Evolutionary conservation across 2,113 vertebrate genomes (phyloP).

Genomic region (Amphiprion ocellaris): DNA sequence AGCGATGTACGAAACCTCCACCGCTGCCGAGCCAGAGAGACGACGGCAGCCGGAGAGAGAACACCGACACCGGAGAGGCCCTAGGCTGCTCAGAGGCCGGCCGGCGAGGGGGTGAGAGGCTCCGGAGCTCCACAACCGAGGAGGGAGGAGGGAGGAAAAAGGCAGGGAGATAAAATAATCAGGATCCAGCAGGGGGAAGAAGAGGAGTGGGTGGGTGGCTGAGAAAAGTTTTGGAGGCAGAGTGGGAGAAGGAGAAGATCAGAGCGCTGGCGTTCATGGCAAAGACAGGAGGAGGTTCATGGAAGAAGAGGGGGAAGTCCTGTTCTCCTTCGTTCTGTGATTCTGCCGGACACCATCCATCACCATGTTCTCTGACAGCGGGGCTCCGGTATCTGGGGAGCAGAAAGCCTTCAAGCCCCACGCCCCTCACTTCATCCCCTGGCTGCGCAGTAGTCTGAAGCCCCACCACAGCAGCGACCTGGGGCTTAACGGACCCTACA

Average conservation of each 20-base stretch:
- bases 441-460: slow-evolving; percentile 80
- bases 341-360: slow-evolving; percentile 65
- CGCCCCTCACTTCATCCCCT: slow-evolving; percentile 78
- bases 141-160: slow-evolving; percentile 54
- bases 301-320: slow-evolving; percentile 76
- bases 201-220: slow-evolving; percentile 47
- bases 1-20: slow-evolving; percentile 73
- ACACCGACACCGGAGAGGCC: slow-evolving; percentile 57
- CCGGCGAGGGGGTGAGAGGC: slow-evolving; percentile 59
- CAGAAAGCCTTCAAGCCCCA: slow-evolving; percentile 76
- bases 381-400: slow-evolving; percentile 63
- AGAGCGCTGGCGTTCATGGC: slow-evolving; percentile 65
- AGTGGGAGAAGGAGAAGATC: slow-evolving; percentile 36
- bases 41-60: slow-evolving; percentile 68
- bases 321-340: slow-evolving; percentile 51
- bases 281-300: slow-evolving; percentile 70
- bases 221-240: slow-evolving; percentile 76
- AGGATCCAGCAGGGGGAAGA: slow-evolving; percentile 33
- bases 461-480: slow-evolving; percentile 67
- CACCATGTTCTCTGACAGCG: slow-evolving; percentile 83
- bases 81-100: slow-evolving; percentile 58
- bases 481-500: slow-evolving; percentile 69
- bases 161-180: slow-evolving; percentile 55
- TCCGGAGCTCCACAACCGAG: slow-evolving; percentile 57
- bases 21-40: slow-evolving; percentile 75